Evolutionary conservation across 2,888 invertebrate genomes (phyloP), one percentile per base, ranked within the genome.

Genomic region (Ferdinandea cuprea): DNA sequence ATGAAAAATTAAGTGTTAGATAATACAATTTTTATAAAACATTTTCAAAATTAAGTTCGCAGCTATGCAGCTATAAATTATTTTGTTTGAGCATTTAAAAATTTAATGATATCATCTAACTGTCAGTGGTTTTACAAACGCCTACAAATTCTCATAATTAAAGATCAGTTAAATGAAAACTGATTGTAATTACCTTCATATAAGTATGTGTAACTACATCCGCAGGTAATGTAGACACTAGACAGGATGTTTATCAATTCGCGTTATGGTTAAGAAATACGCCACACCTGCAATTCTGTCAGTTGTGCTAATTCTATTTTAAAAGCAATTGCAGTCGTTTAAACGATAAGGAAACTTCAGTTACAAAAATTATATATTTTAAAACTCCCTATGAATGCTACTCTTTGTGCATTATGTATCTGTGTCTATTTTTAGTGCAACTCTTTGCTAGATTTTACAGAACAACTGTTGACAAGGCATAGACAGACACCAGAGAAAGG

Each of bases 171-270:
- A 13, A 37, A 37, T 37, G 5, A 54, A n/a, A 48, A 63, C 42
- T 42, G 54, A 66, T 66, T 54, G 52, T 30, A 30, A 54, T 54
- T 42, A 17, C 7, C 28, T 59, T 42, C 42, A 30, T 44, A 6
- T 42, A 9, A 2, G n/a, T n/a, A 7, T n/a, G 13, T 40, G 40
- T 8, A 25, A 15, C 37, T 21, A 28, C 8, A 15, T 3, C 40
- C n/a, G n/a, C n/a, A n/a, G n/a, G 37, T 3, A 37, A 37, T 37
- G 30, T 19, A 40, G 13, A n/a, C n/a, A n/a, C n/a, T 44, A 68
- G 54, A 68, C 54, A 68, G 68, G 68, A 68, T 68, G 68, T 56
- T 68, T 68, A 68, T n/a, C n/a, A n/a, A n/a, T n/a, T n/a, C n/a
- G n/a, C 17, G 25, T 37, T 35, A 6, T 46, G 35, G 42, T 35